Evolutionary conservation across 1,140 invertebrate species (phyloP), one percentile per base, ranked within the genome.

Genomic region (Tenebrio molitor): DNA sequence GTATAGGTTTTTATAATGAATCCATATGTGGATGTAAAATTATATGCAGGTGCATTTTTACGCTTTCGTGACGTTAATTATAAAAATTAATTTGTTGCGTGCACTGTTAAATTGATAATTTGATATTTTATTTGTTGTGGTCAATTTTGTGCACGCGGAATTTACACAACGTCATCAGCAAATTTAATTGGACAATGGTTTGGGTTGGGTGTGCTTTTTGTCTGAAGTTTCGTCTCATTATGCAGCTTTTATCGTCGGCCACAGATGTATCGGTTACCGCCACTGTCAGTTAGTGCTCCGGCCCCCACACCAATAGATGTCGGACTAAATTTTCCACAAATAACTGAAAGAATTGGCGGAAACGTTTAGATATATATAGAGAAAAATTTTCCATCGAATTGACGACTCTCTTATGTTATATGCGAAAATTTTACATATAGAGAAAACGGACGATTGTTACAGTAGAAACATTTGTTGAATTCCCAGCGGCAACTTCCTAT

Each of bases 401-500:
- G 17, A 50, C 10, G 19, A 21, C 19, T 50, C 15, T 50, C 23
- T 39, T 23, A 29, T 29, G n/a, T 29, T 58, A 25, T 25, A 58
- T 58, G 15, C 17, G n/a, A 53, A 53, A 53, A 53, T 53, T 53
- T 53, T 53, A 58, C 50, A 58, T 58, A 58, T 58, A 15, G 50
- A 25, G 23, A 58, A 58, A 58, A 29, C 50, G 23, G 23, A 29
- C 50, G 50, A 29, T 58, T 58, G 50, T 58, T 66, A 29, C 42
- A 21, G 39, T 66, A 25, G 64, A 44, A 68, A 68, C 65, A 68
- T 68, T 68, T 68, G 65, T 68, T 68, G 41, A 33, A 68, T 79
- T 79, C 75, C 76, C 76, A 76, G 69, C 42, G 75, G 74, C 73
- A 67, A 65, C 70, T 78, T 71, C 69, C 74, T 72, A 73, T 74